Evolutionary conservation across 2,113 vertebrate genomes (phyloP).

Genomic region (Hyla sarda): DNA sequence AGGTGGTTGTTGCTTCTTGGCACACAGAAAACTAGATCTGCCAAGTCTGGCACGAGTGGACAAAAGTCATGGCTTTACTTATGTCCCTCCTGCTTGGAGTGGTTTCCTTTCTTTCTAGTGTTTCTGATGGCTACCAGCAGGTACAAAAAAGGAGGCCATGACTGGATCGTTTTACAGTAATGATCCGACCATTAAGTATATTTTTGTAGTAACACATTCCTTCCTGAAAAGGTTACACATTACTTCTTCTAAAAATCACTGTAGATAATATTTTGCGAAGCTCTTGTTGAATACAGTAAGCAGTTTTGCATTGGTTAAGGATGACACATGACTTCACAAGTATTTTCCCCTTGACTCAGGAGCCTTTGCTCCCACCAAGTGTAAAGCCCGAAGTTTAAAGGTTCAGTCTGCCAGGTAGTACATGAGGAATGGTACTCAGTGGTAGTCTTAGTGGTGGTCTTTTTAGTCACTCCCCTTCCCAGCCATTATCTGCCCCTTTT

Average conservation of each 20-base stretch:
- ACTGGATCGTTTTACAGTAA: constrained; percentile 5
- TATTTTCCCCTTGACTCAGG: background rate
- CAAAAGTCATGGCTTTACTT: constrained; percentile 19
- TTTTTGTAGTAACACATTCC: constrained; percentile 22
- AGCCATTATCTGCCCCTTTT: too few relatives aligned
- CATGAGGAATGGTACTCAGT: too few relatives aligned
- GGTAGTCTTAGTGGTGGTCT: too few relatives aligned
- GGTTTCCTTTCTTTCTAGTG: background rate
- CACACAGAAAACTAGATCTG: background rate
- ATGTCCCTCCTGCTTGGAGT: constrained; percentile 1
- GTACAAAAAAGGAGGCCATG: background rate
- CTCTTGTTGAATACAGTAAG: background rate
- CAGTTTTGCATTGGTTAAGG: background rate
- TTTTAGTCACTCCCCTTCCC: too few relatives aligned
- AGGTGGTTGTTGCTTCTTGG: background rate
- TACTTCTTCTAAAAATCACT: background rate
- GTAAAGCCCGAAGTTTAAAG: background rate
- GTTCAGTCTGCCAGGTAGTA: background rate
- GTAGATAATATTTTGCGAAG: background rate
- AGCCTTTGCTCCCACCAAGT: background rate
- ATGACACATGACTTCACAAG: background rate
- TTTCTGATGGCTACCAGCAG: constrained; percentile 27
- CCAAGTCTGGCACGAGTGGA: background rate
- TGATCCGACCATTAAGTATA: background rate
- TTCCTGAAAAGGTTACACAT: background rate